Conservation (phyloP, 2,797 vertebrate genomes). For the Spheniscus humboldti region DNA sequence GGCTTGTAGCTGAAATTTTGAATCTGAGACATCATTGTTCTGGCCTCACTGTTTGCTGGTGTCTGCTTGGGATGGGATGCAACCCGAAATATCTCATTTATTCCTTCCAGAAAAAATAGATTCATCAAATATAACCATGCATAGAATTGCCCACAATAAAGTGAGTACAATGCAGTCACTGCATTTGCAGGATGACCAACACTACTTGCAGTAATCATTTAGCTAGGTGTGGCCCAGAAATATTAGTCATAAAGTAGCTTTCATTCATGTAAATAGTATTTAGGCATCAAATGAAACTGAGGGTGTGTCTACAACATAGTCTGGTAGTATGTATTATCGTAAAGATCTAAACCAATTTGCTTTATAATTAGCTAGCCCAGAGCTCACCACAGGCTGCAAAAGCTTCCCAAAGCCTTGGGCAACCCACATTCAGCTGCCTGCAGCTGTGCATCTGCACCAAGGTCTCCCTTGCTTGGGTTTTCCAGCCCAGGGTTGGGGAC, state of each 20-base stretch:
- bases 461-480: not conserved
- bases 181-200: not conserved
- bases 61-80: not conserved
- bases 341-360: not conserved
- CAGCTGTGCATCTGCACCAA: not conserved
- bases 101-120: not conserved
- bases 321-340: not conserved
- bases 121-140: accelerated
- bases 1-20: not conserved
- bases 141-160: not conserved
- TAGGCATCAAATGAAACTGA: not conserved
- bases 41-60: not conserved
- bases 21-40: not conserved
- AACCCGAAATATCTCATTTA: not conserved
- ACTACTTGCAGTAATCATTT: not conserved
- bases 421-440: not conserved
- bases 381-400: not conserved
- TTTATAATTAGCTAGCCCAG: not conserved
- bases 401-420: not conserved
- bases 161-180: not conserved
- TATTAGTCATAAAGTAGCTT: not conserved
- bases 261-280: not conserved
- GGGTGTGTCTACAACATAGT: not conserved
- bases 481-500: not conserved
- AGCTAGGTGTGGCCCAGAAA: not conserved